A percentile compares a stretch with the other conserved stretches of the same genome.
Conservation (phyloP, 2,888 invertebrate species). For the Subacronicta megacephala region DNA sequence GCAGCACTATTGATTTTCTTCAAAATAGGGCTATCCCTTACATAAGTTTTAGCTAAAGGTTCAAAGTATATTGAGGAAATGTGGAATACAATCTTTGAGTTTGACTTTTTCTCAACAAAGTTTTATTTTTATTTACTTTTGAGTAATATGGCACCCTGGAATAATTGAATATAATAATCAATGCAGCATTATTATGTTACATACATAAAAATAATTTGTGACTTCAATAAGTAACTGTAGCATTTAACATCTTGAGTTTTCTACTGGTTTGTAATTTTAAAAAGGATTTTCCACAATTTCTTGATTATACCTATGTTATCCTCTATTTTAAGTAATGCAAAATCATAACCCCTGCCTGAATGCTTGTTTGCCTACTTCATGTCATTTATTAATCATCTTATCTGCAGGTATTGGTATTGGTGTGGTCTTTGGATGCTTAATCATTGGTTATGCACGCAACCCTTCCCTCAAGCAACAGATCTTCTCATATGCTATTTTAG, state of each 20-base stretch:
- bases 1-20: slow-evolving; percentile 59
- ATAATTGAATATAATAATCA: too few relatives aligned
- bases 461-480: slow-evolving; percentile 99
- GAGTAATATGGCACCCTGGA: neutral
- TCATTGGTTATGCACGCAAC: slow-evolving; percentile 98
- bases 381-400: slow-evolving; percentile 59
- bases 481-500: slow-evolving; percentile 99
- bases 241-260: neutral
- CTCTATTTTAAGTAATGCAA: neutral
- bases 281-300: slow-evolving; percentile 27
- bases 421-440: slow-evolving; percentile 98
- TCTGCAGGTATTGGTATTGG: slow-evolving; percentile 98
- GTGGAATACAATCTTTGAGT: slow-evolving; percentile 19
- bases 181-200: too few relatives aligned
- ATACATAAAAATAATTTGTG: too few relatives aligned
- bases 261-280: neutral
- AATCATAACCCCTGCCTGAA: slow-evolving; percentile 12
- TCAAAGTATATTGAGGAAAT: slow-evolving; percentile 47
- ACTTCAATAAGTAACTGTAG: too few relatives aligned
- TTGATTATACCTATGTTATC: slow-evolving; percentile 11
- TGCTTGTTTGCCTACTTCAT: slow-evolving; percentile 32
- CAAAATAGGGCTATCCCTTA: slow-evolving; percentile 32
- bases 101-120: neutral
- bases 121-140: neutral
- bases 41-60: slow-evolving; percentile 52